A percentile compares a stretch with the other conserved stretches of the same genome.
Conservation (phyloP, 2,113 vertebrate species). For the Hydrolagus affinis region DNA sequence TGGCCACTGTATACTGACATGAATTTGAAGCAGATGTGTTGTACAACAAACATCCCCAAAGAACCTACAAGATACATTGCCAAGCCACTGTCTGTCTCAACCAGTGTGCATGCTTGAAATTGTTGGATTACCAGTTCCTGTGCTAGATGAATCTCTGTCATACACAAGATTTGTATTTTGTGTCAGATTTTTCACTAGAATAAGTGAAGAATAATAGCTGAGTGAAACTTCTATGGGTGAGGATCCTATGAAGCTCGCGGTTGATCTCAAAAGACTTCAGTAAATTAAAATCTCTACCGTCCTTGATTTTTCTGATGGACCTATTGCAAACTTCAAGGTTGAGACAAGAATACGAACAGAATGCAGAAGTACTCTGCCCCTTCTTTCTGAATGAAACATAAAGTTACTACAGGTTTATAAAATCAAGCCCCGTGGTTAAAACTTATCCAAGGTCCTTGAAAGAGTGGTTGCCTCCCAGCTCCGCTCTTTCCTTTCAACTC, state of each 20-base stretch:
- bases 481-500: no score
- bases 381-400: not conserved
- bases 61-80: no score
- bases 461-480: no score
- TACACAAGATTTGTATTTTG: not conserved
- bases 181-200: no score
- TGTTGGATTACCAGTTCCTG: not conserved
- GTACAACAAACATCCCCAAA: no score
- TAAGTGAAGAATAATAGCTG: not conserved
- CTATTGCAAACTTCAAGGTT: not conserved
- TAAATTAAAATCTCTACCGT: not conserved
- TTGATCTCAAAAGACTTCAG: not conserved
- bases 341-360: not conserved
- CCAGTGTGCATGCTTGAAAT: not conserved
- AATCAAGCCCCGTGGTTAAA: no score
- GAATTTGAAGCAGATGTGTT: no score
- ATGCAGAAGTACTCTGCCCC: not conserved
- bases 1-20: no score
- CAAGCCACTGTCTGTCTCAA: not conserved
- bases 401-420: no score
- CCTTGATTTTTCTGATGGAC: not conserved
- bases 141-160: not conserved
- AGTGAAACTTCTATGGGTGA: not conserved
- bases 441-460: no score
- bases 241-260: not conserved